Percentiles rank a stretch among this genome's conserved stretches.
Conservation (phyloP, 2,888 invertebrate species). For the Acrocera orbiculus region DNA sequence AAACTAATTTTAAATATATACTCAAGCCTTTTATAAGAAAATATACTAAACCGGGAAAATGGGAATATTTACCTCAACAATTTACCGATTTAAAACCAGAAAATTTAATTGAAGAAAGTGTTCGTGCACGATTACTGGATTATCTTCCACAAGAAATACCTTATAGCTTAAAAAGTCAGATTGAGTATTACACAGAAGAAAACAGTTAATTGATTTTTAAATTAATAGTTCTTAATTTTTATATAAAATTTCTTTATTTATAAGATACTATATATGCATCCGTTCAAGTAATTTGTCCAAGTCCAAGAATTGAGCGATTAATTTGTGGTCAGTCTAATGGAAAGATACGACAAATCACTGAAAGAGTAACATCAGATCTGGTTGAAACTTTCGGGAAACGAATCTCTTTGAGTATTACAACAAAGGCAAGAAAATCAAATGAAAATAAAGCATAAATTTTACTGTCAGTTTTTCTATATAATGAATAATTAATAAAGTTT, state of each 20-base stretch:
- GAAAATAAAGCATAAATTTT: not conserved
- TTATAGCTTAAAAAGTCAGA: slow-evolving; percentile 45
- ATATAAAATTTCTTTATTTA: slow-evolving; percentile 12
- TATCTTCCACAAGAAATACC: slow-evolving; percentile 73
- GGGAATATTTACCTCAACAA: slow-evolving; percentile 46
- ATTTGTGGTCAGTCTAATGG: slow-evolving; percentile 51
- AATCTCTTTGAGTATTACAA: slow-evolving; percentile 27
- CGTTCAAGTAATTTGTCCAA: slow-evolving; percentile 45
- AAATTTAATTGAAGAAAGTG: slow-evolving; percentile 49
- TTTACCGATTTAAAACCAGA: slow-evolving; percentile 61
- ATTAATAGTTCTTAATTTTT: not conserved
- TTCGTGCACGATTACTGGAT: slow-evolving; percentile 71
- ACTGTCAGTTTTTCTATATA: too few relatives aligned
- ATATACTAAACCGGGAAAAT: slow-evolving; percentile 44
- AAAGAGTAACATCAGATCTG: slow-evolving; percentile 42
- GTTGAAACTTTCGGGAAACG: slow-evolving; percentile 46
- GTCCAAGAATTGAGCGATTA: slow-evolving; percentile 41
- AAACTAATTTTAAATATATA: slow-evolving; percentile 40
- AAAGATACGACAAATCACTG: slow-evolving; percentile 52
- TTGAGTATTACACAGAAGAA: slow-evolving; percentile 49
- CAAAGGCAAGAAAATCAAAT: slow-evolving; percentile 13
- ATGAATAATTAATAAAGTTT: too few relatives aligned
- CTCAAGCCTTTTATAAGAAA: slow-evolving; percentile 24
- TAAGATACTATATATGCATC: slow-evolving; percentile 37
- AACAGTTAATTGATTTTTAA: slow-evolving; percentile 18